These are phyloP conservation scores for Entomobrya multifasciata DNA, from an alignment of 2,888 invertebrate species.

Conservation along the genomic window DNA sequence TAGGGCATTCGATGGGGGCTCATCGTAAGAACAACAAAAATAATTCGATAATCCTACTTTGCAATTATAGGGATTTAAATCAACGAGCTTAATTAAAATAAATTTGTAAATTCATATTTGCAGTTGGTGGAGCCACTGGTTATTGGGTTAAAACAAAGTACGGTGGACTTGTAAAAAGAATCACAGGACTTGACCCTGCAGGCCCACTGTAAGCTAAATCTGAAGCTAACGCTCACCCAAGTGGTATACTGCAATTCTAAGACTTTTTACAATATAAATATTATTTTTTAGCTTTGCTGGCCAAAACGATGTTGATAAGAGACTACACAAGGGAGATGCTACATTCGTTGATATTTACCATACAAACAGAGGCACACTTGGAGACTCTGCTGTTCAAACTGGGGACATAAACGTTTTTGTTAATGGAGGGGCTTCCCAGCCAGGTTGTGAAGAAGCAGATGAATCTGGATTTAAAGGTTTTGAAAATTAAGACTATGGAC, in stretches of 20 bases:
- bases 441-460: constrained; percentile 71
- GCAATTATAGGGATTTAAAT: neutral
- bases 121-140: constrained; percentile 61
- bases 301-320: constrained; percentile 55
- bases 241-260: no score
- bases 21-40: no score
- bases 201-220: constrained; percentile 50
- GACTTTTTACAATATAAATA: no score
- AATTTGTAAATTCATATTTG: neutral
- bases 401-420: constrained; percentile 73
- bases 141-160: constrained; percentile 39
- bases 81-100: neutral
- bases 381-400: constrained; percentile 66
- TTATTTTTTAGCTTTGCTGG: constrained; percentile 40
- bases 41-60: no score
- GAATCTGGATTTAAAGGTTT: constrained; percentile 51
- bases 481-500: neutral
- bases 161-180: constrained; percentile 44
- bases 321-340: constrained; percentile 69
- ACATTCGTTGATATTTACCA: constrained; percentile 74
- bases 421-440: constrained; percentile 73
- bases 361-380: constrained; percentile 67
- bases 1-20: constrained; percentile 66
- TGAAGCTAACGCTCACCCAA: neutral
- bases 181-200: constrained; percentile 70